Percentiles rank a stretch among this genome's conserved stretches.
phyloP scores from a whole-genome alignment of 2,888 invertebrate species.

The Troglohyphantes excavatus region DNA sequence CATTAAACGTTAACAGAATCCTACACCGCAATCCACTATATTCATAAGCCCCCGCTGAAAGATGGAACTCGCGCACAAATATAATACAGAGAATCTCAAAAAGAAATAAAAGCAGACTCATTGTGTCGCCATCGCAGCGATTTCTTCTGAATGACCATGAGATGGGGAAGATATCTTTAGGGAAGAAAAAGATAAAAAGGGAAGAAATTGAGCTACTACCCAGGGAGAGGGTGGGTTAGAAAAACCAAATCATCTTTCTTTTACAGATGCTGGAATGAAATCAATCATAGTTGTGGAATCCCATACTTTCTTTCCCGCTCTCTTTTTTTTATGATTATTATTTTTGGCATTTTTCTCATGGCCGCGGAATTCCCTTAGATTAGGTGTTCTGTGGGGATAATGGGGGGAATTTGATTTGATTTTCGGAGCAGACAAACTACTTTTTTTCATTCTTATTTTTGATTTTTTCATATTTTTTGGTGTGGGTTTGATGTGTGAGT shows the following conservation, averaged over 20 bases:
- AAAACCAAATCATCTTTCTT: conserved; percentile 60
- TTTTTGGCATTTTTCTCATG: conserved; percentile 22
- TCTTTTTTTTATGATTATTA: conserved; percentile 8
- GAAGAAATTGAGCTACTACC: conserved; percentile 10
- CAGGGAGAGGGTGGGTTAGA: not conserved
- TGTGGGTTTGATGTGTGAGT: not conserved
- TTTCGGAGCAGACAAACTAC: conserved; percentile 36
- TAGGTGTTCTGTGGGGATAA: conserved; percentile 51
- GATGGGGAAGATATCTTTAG: conserved; percentile 22
- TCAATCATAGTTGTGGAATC: conserved; percentile 54
- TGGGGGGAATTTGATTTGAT: conserved; percentile 59
- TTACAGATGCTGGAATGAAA: conserved; percentile 64
- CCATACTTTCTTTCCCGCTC: conserved; percentile 21
- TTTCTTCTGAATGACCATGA: conserved; percentile 40
- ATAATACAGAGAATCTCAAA: not conserved
- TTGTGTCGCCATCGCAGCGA: conserved; percentile 17
- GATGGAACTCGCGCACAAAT: not conserved
- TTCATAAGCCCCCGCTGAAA: not conserved
- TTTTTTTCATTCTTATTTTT: conserved; percentile 20
- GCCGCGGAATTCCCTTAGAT: conserved; percentile 45
- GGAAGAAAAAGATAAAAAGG: conserved; percentile 1
- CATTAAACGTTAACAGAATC: too few species aligned
- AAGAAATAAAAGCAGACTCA: conserved; percentile 14
- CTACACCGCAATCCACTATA: too few species aligned
- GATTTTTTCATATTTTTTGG: not conserved